Base-by-base conservation (phyloP, 2,888 invertebrate genomes). In the Alcis repandata region DNA sequence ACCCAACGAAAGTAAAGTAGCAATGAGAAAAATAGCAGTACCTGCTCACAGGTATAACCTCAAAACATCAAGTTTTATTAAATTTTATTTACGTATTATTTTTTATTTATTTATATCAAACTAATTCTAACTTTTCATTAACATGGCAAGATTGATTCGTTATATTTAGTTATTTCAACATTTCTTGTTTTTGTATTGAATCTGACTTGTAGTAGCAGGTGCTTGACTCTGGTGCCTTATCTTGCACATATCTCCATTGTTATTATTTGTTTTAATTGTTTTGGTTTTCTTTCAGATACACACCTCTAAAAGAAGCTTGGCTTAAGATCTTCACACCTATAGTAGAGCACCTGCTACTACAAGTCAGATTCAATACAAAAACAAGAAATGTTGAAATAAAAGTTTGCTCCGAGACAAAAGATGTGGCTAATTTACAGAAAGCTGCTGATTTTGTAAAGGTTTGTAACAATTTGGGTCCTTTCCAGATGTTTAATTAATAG, bases 281-380 rank as follows among this genome's bases (percentile, higher is more conserved):
- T 51, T 33, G 41, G 27, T 56, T 70, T 45, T 4, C 4, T 56
- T 83, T 86, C 15, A 95, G 99, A 86, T 98, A 98, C 80, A 96
- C 98, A 9, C 98, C 99, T 0, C 90, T 99, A 9, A 99, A 99
- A 91, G 98, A 99, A 80, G 97, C 97, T 80, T 99, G 99, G 99
- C 94, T 98, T 87, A 98, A 99, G 89, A 98, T 99, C 74, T 98
- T 98, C 83, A 97, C 97, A 52, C 99, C 99, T 0, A 95, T 99
- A 36, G 99, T 99, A 0, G 98, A 99, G 83, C 98, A 99, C 83
- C 94, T 99, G 67, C 95, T 98, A 70, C 91, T 99, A 19, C 98
- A 99, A 94, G 96, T 98, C 59, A 95, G 99, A 65, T 99, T 98
- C 84, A 99, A 99, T 88, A 94, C 98, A 59, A 98, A 97, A 90